phyloP scores from a whole-genome alignment of 2,797 vertebrate genomes.

The Loris lydekkerianus region DNA sequence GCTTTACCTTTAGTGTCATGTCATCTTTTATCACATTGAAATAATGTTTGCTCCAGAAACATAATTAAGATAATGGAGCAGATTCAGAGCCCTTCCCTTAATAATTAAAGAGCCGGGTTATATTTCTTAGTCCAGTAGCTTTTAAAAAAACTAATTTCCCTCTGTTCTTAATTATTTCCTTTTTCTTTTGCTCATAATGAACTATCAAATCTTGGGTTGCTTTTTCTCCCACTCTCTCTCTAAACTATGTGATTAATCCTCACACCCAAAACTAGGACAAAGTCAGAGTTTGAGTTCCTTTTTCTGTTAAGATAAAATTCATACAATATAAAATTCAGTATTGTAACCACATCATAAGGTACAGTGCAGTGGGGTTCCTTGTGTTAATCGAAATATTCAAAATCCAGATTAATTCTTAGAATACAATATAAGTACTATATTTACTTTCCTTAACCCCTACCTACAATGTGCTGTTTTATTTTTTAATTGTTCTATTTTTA shows the following conservation, averaged over 20 bases:
- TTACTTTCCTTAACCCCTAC: slow-evolving; percentile 26
- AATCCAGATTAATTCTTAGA: slow-evolving; percentile 35
- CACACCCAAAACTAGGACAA: slow-evolving; percentile 77
- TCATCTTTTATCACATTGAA: slow-evolving; percentile 91
- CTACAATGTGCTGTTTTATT: background rate
- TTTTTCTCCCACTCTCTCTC: background rate
- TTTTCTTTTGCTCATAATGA: slow-evolving; percentile 82
- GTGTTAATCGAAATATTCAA: slow-evolving; percentile 53
- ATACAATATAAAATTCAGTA: slow-evolving; percentile 19
- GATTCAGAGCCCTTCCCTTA: slow-evolving; percentile 87
- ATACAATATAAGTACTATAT: slow-evolving; percentile 1
- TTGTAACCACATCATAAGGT: slow-evolving; percentile 1
- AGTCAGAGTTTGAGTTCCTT: slow-evolving; percentile 54
- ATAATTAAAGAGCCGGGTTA: slow-evolving; percentile 88
- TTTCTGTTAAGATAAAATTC: slow-evolving; percentile 65
- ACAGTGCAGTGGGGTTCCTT: background rate
- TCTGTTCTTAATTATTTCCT: slow-evolving; percentile 86
- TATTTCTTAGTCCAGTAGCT: slow-evolving; percentile 85
- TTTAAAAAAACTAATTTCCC: slow-evolving; percentile 84
- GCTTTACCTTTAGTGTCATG: slow-evolving; percentile 90
- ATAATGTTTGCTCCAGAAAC: slow-evolving; percentile 92
- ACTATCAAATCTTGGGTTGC: slow-evolving; percentile 61
- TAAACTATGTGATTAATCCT: slow-evolving; percentile 77
- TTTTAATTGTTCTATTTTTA: slow-evolving; percentile 39
- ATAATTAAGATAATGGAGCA: slow-evolving; percentile 91